phyloP scores from a whole-genome alignment of 2,113 vertebrate species.

The Aleadryas rufinucha region DNA sequence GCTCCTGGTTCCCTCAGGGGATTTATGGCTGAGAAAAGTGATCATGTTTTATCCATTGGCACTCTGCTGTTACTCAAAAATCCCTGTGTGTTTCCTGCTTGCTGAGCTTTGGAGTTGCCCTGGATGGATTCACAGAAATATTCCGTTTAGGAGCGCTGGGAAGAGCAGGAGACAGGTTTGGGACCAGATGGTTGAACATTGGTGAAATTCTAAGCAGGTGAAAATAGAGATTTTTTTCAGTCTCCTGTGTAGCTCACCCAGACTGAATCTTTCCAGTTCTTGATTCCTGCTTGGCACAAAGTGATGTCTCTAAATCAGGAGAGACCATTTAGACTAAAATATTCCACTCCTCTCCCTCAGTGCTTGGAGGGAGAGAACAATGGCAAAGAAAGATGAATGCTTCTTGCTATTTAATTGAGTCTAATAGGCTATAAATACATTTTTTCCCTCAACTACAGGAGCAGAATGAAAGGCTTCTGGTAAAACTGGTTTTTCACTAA shows the following conservation, averaged over 20 bases:
- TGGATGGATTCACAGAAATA: not conserved
- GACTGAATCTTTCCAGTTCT: not conserved
- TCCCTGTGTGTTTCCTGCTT: not conserved
- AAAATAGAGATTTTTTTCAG: not conserved
- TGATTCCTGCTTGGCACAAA: not conserved
- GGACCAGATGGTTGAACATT: not conserved
- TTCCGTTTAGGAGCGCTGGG: accelerated
- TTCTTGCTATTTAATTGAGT: not conserved
- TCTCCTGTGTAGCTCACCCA: not conserved
- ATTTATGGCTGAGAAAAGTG: not conserved
- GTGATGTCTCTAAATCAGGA: not conserved
- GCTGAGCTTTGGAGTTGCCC: not conserved
- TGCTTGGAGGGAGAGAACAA: not conserved
- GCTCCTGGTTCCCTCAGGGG: not conserved
- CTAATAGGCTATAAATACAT: slow-evolving; percentile 19
- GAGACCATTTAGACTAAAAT: not conserved
- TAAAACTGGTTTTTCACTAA: not conserved
- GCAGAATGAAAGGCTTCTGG: not conserved
- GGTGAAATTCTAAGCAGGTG: not conserved
- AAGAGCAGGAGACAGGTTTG: not conserved
- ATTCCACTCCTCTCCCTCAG: not conserved
- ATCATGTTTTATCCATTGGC: not conserved
- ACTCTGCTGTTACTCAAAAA: accelerated
- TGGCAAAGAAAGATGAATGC: not conserved
- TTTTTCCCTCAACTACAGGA: not conserved